Conservation (phyloP, 1,140 invertebrate genomes). For the Magallana angulata region DNA sequence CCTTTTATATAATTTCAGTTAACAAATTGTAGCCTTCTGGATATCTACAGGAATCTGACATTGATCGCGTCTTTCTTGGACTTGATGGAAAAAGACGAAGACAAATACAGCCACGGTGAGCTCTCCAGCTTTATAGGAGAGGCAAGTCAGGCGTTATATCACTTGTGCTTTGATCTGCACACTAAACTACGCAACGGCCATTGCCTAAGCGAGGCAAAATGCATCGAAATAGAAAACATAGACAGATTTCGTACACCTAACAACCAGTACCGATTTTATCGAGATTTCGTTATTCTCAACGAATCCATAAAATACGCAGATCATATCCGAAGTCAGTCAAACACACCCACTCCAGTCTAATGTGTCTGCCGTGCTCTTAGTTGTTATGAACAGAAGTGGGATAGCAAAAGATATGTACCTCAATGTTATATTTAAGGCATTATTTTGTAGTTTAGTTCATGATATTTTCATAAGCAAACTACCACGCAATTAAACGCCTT, state of each 20-base stretch:
- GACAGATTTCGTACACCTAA: not conserved
- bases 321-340: not conserved
- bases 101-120: not conserved
- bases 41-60: not conserved
- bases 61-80: not conserved
- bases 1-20: too few relatives aligned
- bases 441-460: too few relatives aligned
- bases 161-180: not conserved
- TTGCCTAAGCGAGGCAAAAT: not conserved
- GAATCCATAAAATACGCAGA: not conserved
- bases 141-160: not conserved
- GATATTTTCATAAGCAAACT: too few relatives aligned
- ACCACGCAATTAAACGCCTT: too few relatives aligned
- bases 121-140: not conserved
- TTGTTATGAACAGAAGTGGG: too few relatives aligned
- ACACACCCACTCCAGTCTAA: too few relatives aligned
- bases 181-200: not conserved
- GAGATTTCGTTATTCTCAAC: not conserved
- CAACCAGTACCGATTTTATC: not conserved
- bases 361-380: too few relatives aligned
- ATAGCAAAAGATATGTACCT: too few relatives aligned
- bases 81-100: not conserved
- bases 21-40: not conserved
- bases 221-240: not conserved
- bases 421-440: too few relatives aligned